Conservation (phyloP, 2,888 invertebrate species). For the Agapetus fuscipes region DNA sequence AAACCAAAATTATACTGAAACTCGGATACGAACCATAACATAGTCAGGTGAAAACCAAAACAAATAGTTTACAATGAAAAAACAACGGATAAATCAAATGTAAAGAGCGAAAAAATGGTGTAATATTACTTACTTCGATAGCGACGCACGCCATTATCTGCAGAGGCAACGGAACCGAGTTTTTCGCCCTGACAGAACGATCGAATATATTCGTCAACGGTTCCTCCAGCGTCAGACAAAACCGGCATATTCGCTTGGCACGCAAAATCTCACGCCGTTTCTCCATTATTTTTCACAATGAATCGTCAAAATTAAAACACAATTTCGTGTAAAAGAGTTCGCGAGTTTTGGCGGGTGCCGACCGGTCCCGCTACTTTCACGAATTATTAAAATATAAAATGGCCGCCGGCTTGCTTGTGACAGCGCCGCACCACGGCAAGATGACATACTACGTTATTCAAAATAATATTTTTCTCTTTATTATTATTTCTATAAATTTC, state of each 20-base stretch:
- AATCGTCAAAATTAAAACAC: neutral
- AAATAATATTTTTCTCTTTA: too few relatives aligned
- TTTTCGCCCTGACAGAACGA: constrained; percentile 44
- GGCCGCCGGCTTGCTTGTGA: neutral
- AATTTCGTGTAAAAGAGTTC: neutral
- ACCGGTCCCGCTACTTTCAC: too few relatives aligned
- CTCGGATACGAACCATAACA: too few relatives aligned
- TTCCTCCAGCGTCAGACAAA: constrained; percentile 57
- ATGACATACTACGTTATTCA: neutral
- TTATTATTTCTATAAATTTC: too few relatives aligned
- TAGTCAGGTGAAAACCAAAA: too few relatives aligned
- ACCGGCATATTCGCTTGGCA: constrained; percentile 60
- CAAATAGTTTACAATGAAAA: too few relatives aligned
- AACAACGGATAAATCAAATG: too few relatives aligned
- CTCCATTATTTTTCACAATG: constrained; percentile 40
- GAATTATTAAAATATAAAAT: neutral
- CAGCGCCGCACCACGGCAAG: neutral
- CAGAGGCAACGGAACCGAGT: constrained; percentile 54
- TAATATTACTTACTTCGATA: too few relatives aligned
- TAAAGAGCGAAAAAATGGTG: too few relatives aligned
- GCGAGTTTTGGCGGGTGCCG: neutral
- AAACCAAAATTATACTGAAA: too few relatives aligned
- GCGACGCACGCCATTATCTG: constrained; percentile 71
- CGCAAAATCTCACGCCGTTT: constrained; percentile 50
- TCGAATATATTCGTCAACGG: constrained; percentile 59